Conservation (phyloP, 2,113 vertebrate species). For the Daphoenositta chrysoptera region DNA sequence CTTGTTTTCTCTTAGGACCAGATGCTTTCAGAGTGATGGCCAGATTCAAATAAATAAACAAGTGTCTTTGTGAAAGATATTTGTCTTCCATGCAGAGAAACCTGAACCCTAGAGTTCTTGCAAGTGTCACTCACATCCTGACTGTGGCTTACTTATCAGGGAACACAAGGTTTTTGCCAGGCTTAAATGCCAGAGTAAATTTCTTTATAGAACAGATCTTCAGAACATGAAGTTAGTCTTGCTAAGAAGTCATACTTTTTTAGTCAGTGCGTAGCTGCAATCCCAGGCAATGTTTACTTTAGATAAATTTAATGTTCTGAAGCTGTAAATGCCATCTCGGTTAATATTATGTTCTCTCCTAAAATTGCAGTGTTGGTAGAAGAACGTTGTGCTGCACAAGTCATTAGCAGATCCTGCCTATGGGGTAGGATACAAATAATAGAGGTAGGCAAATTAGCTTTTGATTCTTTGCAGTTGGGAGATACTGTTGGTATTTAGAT, state of each 20-base stretch:
- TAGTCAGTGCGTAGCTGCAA: neutral
- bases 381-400: neutral
- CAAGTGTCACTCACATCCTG: neutral
- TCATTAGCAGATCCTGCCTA: neutral
- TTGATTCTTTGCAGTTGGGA: neutral
- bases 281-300: neutral
- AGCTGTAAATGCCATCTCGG: neutral
- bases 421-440: neutral
- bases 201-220: neutral
- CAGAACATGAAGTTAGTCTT: neutral
- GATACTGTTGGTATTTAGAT: neutral
- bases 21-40: neutral
- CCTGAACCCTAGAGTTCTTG: neutral
- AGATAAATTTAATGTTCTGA: neutral
- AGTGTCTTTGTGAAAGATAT: neutral
- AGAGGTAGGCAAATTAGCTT: neutral
- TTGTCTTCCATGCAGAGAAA: neutral
- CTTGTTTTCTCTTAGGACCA: neutral
- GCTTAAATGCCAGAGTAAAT: neutral
- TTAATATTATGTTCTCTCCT: neutral
- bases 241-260: neutral
- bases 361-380: neutral
- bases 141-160: neutral
- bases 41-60: constrained; percentile 6
- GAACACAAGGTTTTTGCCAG: neutral